Evolutionary conservation across 2,797 vertebrate species (phyloP).

Genomic region (Hypotaenidia philippensis): DNA sequence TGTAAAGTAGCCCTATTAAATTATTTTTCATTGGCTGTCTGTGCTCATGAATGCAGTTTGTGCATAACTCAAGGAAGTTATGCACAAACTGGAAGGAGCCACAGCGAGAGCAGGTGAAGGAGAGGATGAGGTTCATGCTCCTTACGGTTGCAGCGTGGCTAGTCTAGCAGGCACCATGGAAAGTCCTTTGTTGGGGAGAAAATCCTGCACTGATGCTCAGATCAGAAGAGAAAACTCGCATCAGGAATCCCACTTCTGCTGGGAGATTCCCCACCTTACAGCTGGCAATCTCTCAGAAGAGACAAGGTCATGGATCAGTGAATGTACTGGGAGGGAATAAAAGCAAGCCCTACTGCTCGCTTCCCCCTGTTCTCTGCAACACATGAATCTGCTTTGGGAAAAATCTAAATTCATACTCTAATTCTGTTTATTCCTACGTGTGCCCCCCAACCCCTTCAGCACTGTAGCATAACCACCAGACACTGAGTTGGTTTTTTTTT

Average conservation of each 20-base stretch:
- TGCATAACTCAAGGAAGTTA: not conserved
- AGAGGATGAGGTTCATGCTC: not conserved
- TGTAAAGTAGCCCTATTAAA: conserved; percentile 5
- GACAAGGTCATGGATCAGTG: not conserved
- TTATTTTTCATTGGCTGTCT: not conserved
- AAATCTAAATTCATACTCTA: not conserved
- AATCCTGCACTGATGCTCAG: not conserved
- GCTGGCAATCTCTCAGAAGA: not conserved
- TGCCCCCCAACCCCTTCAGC: not conserved
- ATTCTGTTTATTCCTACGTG: not conserved
- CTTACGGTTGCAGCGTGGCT: not conserved
- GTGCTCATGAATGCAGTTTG: not conserved
- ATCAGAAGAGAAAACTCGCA: not conserved
- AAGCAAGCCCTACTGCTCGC: not conserved
- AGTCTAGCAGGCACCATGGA: not conserved
- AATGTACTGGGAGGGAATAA: not conserved
- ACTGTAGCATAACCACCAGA: not conserved
- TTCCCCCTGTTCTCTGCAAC: not conserved
- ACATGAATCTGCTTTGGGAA: not conserved
- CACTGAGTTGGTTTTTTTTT: not conserved
- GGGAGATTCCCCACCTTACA: not conserved
- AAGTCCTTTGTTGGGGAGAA: not conserved
- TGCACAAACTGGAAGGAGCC: not conserved
- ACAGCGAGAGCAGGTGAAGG: not conserved
- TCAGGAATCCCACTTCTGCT: not conserved